phyloP scores from a whole-genome alignment of 1,140 invertebrate genomes.

The Cephus cinctus region DNA sequence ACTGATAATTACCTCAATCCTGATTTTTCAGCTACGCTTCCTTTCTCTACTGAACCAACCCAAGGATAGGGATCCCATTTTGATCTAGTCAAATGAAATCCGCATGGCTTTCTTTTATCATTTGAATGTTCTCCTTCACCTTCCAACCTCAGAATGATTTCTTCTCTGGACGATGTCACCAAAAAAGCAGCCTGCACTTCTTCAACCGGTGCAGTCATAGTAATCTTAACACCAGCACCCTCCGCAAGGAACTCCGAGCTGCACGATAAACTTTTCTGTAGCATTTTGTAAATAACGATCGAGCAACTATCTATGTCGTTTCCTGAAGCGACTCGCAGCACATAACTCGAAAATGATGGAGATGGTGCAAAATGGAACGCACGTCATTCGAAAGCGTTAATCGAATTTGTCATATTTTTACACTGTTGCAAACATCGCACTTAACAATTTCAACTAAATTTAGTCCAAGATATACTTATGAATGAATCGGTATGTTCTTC shows the following conservation, averaged over 20 bases:
- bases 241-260: conserved; percentile 17
- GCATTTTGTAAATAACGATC: not conserved
- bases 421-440: too few species aligned
- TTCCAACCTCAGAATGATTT: conserved; percentile 8
- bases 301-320: not conserved
- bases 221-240: conserved; percentile 24
- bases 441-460: too few species aligned
- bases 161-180: conserved; percentile 5
- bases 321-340: not conserved
- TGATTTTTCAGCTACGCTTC: conserved; percentile 39
- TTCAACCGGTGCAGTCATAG: conserved; percentile 13
- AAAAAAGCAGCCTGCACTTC: not conserved
- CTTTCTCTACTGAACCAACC: conserved; percentile 53
- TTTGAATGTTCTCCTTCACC: conserved; percentile 2
- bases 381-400: too few species aligned
- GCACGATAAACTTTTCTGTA: not conserved
- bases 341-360: too few species aligned
- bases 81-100: conserved; percentile 65
- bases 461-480: too few species aligned
- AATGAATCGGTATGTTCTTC: too few species aligned
- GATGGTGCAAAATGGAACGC: too few species aligned
- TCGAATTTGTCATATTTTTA: too few species aligned
- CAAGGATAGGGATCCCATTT: conserved; percentile 75
- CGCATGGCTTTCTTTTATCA: conserved; percentile 47
- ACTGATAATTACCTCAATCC: conserved; percentile 43